Percentiles rank a stretch among this genome's conserved stretches.
Conservation (phyloP, 2,888 invertebrate genomes). For the Trachelus stipa region DNA sequence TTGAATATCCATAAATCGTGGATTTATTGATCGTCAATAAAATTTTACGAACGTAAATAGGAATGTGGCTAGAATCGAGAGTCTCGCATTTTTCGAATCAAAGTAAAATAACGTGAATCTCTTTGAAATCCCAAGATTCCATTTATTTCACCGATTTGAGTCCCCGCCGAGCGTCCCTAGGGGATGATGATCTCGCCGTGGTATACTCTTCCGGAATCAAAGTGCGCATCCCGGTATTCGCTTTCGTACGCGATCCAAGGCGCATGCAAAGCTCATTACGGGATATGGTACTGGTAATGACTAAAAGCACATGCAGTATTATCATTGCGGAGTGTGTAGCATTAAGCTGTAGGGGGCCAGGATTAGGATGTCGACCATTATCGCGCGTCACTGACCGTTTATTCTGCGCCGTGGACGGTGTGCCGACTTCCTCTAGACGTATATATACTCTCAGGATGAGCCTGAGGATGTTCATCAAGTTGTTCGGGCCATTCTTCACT, state of each 20-base stretch:
- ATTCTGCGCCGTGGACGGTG: constrained; percentile 59
- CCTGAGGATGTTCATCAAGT: not conserved
- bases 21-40: not conserved
- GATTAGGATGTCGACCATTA: constrained; percentile 67
- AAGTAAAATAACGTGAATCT: not conserved
- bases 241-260: not conserved
- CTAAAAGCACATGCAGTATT: constrained; percentile 60
- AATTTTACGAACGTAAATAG: not conserved
- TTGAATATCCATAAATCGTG: no score
- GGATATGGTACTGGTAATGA: constrained; percentile 53
- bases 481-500: not conserved
- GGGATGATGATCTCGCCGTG: not conserved
- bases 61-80: not conserved
- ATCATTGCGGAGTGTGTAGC: constrained; percentile 57
- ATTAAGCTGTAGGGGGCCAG: constrained; percentile 65
- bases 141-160: not conserved
- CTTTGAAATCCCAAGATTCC: not conserved
- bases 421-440: constrained; percentile 62
- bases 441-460: constrained; percentile 23
- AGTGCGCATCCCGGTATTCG: not conserved
- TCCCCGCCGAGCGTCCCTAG: not conserved
- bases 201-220: not conserved
- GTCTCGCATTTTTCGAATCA: not conserved
- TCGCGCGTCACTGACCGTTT: constrained; percentile 66
- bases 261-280: constrained; percentile 46